Evolutionary conservation across 2,113 vertebrate species (phyloP).

Genomic region (Sclerurus mexicanus): DNA sequence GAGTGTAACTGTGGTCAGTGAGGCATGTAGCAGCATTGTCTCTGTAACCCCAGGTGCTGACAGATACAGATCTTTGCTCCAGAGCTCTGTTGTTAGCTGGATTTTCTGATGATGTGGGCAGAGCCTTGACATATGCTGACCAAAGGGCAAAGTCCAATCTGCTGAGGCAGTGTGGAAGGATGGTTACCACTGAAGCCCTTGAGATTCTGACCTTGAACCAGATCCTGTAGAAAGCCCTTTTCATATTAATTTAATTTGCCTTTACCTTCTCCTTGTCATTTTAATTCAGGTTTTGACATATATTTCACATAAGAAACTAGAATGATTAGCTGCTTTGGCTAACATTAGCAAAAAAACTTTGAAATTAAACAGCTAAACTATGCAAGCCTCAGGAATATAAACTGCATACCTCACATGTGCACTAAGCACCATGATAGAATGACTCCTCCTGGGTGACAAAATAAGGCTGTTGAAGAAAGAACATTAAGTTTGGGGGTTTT

Average conservation of each 20-base stretch:
- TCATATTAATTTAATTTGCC: not conserved
- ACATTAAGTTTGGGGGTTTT: not conserved
- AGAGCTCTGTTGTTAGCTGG: not conserved
- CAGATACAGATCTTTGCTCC: not conserved
- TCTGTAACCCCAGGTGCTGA: not conserved
- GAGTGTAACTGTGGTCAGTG: not conserved
- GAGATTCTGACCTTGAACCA: not conserved
- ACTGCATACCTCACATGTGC: not conserved
- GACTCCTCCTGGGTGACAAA: not conserved
- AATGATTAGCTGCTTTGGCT: not conserved
- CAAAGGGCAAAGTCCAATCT: not conserved
- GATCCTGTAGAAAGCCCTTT: not conserved
- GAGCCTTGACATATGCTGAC: not conserved
- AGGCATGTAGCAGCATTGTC: not conserved
- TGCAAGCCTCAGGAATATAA: not conserved
- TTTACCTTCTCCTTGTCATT: not conserved
- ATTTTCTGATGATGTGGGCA: not conserved
- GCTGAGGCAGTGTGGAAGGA: not conserved
- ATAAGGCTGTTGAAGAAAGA: not conserved
- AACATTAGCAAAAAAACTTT: not conserved
- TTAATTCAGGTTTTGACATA: not conserved
- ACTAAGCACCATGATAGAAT: not conserved
- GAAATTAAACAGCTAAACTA: not conserved
- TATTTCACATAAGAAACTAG: not conserved
- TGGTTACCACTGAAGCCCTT: not conserved